phyloP scores from a whole-genome alignment of 2,113 vertebrate species.

The Xiphorhynchus elegans region DNA sequence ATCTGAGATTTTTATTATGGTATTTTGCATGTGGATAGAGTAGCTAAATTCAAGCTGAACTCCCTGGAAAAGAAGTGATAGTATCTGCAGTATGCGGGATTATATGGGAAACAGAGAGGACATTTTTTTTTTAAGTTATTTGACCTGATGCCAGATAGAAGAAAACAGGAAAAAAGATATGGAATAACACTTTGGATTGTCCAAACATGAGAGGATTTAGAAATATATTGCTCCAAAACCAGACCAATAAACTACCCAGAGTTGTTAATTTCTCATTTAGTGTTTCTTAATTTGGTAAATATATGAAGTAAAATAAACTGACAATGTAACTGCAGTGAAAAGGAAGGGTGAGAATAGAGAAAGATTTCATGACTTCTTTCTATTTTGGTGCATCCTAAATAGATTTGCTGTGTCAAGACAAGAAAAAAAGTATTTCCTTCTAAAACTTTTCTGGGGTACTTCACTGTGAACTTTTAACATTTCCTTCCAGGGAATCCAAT shows the following conservation, averaged over 20 bases:
- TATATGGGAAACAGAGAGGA: not conserved
- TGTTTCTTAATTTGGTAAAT: not conserved
- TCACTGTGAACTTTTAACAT: conserved; percentile 21
- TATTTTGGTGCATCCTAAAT: not conserved
- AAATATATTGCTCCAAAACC: not conserved
- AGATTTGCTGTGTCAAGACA: not conserved
- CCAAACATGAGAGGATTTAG: not conserved
- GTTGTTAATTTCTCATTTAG: not conserved
- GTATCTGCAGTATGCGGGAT: not conserved
- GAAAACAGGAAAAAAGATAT: not conserved
- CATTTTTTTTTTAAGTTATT: not conserved
- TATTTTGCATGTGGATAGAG: not conserved
- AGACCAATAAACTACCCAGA: not conserved
- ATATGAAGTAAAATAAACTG: not conserved
- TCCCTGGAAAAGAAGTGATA: not conserved
- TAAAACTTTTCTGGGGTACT: not conserved
- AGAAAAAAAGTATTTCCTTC: not conserved
- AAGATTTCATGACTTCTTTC: not conserved
- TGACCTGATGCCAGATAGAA: not conserved
- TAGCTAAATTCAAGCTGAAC: not conserved
- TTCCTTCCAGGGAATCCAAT: not conserved
- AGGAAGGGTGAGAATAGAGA: not conserved
- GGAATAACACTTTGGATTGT: not conserved
- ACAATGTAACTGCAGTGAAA: not conserved
- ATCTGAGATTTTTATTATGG: not conserved